Evolutionary conservation across 2,797 vertebrate genomes (phyloP).

Genomic region (Neoniphon sammara): DNA sequence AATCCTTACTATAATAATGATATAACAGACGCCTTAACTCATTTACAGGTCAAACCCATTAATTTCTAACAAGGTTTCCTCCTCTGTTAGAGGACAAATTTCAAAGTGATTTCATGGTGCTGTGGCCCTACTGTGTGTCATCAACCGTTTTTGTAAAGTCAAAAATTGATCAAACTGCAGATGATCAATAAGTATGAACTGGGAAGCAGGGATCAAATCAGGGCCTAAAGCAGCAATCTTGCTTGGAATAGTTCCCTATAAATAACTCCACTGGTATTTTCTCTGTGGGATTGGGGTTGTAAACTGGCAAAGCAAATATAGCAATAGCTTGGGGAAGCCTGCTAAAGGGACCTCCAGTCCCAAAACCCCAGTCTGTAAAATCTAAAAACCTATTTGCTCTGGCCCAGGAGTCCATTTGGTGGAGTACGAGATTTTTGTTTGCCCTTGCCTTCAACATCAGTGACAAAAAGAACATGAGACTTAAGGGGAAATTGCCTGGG

Average conservation of each 20-base stretch:
- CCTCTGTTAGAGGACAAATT: neutral
- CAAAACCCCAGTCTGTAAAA: neutral
- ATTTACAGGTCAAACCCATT: constrained; percentile 5
- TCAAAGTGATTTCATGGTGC: constrained; percentile 6
- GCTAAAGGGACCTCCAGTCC: neutral
- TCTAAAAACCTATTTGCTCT: constrained; percentile 13
- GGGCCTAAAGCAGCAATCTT: neutral
- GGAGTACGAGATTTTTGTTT: neutral
- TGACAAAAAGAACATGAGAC: neutral
- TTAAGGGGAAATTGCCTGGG: constrained; percentile 26
- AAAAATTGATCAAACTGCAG: neutral
- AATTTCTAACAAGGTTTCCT: neutral
- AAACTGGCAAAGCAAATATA: neutral
- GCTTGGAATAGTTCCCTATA: neutral
- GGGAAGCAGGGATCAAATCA: constrained; percentile 5
- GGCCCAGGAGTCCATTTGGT: constrained; percentile 6
- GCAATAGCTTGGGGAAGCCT: neutral
- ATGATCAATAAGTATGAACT: neutral
- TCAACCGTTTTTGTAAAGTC: neutral
- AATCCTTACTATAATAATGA: neutral
- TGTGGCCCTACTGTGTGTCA: neutral
- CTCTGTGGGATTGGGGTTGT: neutral
- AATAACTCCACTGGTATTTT: neutral
- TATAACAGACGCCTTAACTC: neutral
- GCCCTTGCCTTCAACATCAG: neutral